Conservation (phyloP, 2,797 vertebrate species). For the Sebastiscus tertius region DNA sequence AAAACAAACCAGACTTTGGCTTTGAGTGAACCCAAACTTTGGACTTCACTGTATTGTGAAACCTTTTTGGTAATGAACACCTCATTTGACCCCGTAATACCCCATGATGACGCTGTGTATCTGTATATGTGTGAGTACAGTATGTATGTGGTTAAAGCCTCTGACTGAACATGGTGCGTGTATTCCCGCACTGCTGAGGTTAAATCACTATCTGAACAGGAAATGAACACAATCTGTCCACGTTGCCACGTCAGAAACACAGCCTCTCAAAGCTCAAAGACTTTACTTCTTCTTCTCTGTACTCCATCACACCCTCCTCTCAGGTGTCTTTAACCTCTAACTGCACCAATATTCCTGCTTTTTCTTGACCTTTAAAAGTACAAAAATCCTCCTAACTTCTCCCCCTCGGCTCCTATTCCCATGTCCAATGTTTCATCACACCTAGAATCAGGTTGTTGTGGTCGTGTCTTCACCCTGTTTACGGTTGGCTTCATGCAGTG, state of each 20-base stretch:
- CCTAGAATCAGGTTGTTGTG: background rate
- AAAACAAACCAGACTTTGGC: background rate
- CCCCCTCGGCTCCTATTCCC: background rate
- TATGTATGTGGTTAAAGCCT: background rate
- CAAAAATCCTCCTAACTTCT: background rate
- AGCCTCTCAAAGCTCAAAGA: background rate
- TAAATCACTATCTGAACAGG: slow-evolving; percentile 41
- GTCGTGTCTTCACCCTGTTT: background rate
- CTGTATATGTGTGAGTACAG: background rate
- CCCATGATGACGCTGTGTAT: background rate
- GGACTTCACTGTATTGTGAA: background rate
- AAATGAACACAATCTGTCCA: slow-evolving; percentile 40
- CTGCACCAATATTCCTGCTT: background rate
- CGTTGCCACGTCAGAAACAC: slow-evolving; percentile 28
- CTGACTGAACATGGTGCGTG: background rate
- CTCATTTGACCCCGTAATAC: background rate
- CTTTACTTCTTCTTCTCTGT: background rate
- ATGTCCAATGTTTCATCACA: background rate
- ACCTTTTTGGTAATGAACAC: background rate
- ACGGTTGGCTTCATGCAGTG: background rate
- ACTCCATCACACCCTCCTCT: background rate
- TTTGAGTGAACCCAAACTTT: background rate
- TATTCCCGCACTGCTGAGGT: background rate
- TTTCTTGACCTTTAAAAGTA: background rate
- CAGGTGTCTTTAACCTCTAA: background rate